Percentiles rank a stretch among this genome's conserved stretches.
These are phyloP conservation scores for Trachelus iudaicus DNA, from an alignment of 2,888 invertebrate species.

Conservation along the genomic window DNA sequence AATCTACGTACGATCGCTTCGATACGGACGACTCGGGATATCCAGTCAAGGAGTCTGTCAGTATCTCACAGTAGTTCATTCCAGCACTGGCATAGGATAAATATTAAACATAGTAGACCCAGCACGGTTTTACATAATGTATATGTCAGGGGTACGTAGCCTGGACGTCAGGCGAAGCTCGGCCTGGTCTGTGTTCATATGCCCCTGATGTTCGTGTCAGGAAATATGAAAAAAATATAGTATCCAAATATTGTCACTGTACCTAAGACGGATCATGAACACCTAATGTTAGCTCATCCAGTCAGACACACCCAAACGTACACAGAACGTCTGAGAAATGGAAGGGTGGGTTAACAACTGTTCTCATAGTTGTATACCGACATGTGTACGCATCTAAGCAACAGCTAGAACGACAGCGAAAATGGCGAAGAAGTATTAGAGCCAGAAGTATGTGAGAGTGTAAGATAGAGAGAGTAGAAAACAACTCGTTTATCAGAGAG, in stretches of 20 bases:
- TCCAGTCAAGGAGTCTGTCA: not conserved
- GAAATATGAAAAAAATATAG: not conserved
- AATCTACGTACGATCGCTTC: not conserved
- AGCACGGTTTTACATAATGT: not conserved
- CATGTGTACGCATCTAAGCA: not conserved
- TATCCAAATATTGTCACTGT: not conserved
- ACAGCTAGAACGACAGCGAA: not conserved
- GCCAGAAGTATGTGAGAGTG: slow-evolving; percentile 8
- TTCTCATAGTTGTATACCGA: not conserved
- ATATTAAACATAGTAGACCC: not conserved
- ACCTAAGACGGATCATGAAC: not conserved
- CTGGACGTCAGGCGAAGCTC: not conserved
- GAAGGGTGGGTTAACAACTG: no score
- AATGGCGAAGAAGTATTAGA: not conserved
- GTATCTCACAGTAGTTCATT: not conserved
- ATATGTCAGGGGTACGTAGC: not conserved
- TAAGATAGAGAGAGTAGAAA: not conserved
- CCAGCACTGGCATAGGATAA: not conserved
- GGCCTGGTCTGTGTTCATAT: no score
- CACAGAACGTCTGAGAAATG: no score
- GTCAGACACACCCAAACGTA: not conserved
- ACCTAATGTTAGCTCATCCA: not conserved
- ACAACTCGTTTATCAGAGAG: slow-evolving; percentile 7
- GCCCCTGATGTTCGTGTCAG: not conserved
- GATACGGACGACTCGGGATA: not conserved